Evolutionary conservation across 1,140 invertebrate genomes (phyloP), one percentile per base, ranked within the genome.

Genomic region (Drosophila virilis): DNA sequence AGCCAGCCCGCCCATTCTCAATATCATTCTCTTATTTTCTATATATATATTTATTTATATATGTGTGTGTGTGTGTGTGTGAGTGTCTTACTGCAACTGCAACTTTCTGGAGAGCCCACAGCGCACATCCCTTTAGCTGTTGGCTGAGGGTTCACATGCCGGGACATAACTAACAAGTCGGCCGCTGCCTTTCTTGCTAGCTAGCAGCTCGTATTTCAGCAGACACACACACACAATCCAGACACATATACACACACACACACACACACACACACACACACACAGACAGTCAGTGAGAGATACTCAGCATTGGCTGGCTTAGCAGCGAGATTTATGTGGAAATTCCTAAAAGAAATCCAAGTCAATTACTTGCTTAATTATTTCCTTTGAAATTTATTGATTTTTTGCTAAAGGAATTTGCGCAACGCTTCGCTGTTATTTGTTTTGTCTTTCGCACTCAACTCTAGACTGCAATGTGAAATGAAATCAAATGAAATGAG

Each of bases 281-380:
- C 28, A 57, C 35, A 48, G 15, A 54, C 8, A 28, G 22, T 60
- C 28, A 45, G 9, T 13, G 15, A 62, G 28, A 75, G 13, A 75
- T 45, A 65, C 33, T 52, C 40, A 37, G 62, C 59, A 50, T 65
- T 60, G 40, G 61, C 64, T 85, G 55, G 84, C 84, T 89, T 89
- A 89, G 80, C 80, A 74, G 77, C 51, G 77, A 91, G 86, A 90
- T 90, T 90, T 90, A 90, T 90, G 88, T 81, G 84, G 80, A 85
- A 90, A 90, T 90, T 90, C 80, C 79, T 83, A 80, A 91, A 88
- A 91, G 82, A 91, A 90, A 90, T 90, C 86, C 86, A 90, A 90
- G 86, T 90, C 86, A 90, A 90, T 90, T 90, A 90, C 83, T 88
- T 90, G 88, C 88, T 88, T 90, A 91, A 90, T 90, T 90, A 90